Evolutionary conservation across 2,888 invertebrate species (phyloP), one percentile per base, ranked within the genome.

Genomic region (Aleiodes alternator): DNA sequence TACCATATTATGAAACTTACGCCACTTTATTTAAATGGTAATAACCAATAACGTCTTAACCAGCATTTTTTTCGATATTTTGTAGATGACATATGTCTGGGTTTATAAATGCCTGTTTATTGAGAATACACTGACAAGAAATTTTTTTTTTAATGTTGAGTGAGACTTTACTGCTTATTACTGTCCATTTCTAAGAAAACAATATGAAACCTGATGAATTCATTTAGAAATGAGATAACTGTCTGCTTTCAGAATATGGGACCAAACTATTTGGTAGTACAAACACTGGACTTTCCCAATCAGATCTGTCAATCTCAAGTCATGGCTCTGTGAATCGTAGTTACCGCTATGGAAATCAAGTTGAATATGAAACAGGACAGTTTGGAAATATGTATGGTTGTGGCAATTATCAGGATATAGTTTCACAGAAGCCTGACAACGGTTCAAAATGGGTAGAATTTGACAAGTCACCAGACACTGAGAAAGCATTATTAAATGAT

Each of bases 241-340:
- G 43, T 43, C 43, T 43, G 43, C 43, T 72, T 76, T 43, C 83
- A 87, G 87, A 82, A 70, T 86, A 86, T 80, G 84, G 84, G 69
- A 82, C 86, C 64, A 92, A 90, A 88, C 90, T 91, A 4, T 86
- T 92, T 70, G 92, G 92, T 0, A 89, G 92, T 71, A 92, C 93
- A 29, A 94, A 93, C 84, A 95, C 95, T 0, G 96, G 96, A 0
- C 91, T 96, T 2, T 95, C 96, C 5, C 96, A 96, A 85, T 96
- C 96, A 5, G 95, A 95, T 85, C 91, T 95, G 0, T 95, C 95
- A 84, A 92, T 95, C 85, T 93, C 94, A 14, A 95, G 95, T 38
- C 91, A 92, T 64, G 93, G 93, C 12, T 93, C 93, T 50, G 93
- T 94, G 73, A 95, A 95, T 87, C 94, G 93, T 12, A 94, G 94